phyloP scores from a whole-genome alignment of 2,797 vertebrate genomes.

The Lithobates pipiens region DNA sequence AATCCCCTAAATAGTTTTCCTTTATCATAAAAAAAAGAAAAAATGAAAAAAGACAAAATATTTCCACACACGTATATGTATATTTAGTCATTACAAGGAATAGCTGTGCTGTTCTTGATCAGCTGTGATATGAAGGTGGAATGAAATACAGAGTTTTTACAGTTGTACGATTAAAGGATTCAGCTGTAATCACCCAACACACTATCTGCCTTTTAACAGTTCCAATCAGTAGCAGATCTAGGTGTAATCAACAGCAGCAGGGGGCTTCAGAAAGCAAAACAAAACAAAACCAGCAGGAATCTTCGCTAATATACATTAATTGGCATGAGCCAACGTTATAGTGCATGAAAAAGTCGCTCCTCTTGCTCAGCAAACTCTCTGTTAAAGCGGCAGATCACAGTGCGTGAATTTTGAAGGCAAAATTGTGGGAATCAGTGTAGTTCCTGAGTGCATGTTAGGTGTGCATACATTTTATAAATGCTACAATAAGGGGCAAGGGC shows the following conservation, averaged over 20 bases:
- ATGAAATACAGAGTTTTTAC: slow-evolving; percentile 68
- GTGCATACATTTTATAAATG: background rate
- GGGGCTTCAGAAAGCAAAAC: slow-evolving; percentile 85
- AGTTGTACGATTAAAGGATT: slow-evolving; percentile 82
- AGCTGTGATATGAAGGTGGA: slow-evolving; percentile 21
- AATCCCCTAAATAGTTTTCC: background rate
- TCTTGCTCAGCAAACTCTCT: slow-evolving; percentile 52
- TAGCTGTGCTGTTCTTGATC: slow-evolving; percentile 17
- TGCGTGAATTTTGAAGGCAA: slow-evolving; percentile 25
- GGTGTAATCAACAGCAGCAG: slow-evolving; percentile 88
- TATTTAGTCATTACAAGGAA: slow-evolving; percentile 30
- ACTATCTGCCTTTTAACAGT: slow-evolving; percentile 83
- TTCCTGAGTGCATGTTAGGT: background rate
- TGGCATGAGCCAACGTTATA: slow-evolving; percentile 76
- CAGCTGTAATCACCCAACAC: slow-evolving; percentile 75
- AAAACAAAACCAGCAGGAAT: slow-evolving; percentile 86
- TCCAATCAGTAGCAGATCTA: slow-evolving; percentile 86
- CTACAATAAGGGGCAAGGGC: background rate
- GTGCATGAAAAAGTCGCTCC: slow-evolving; percentile 58
- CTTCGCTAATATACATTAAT: slow-evolving; percentile 80
- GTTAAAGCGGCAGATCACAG: slow-evolving; percentile 36
- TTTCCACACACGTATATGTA: background rate
- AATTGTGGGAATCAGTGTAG: slow-evolving; percentile 11
- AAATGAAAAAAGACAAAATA: background rate
- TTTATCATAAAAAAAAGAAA: background rate